phyloP scores from a whole-genome alignment of 2,113 vertebrate genomes.

The Phylloscopus trochiloides region DNA sequence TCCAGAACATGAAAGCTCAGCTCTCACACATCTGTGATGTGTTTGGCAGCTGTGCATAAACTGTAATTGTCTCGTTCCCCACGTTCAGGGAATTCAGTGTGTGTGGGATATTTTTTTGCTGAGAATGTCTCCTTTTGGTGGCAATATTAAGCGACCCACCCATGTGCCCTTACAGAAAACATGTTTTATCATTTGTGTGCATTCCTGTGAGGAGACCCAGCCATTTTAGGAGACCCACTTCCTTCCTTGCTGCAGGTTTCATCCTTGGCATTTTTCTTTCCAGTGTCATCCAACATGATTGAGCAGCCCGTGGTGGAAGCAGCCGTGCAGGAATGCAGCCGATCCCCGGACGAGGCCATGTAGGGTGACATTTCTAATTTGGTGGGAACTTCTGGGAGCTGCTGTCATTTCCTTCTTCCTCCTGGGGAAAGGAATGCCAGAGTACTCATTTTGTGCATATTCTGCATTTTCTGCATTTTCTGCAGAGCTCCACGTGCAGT shows the following conservation, averaged over 20 bases:
- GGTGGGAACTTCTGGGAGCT: background rate
- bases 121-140: background rate
- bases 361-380: conserved; percentile 62
- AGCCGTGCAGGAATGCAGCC: conserved; percentile 92
- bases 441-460: background rate
- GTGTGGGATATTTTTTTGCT: background rate
- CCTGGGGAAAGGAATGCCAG: background rate
- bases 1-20: background rate
- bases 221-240: background rate
- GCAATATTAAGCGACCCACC: background rate
- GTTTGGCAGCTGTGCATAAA: background rate
- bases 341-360: conserved; percentile 86
- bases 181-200: background rate
- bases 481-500: background rate
- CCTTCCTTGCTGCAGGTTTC: background rate
- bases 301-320: conserved; percentile 84
- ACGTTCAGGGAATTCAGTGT: background rate
- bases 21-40: background rate
- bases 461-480: background rate
- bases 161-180: background rate
- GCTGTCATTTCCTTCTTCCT: background rate
- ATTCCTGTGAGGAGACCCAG: background rate
- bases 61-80: background rate
- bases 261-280: conserved; percentile 40
- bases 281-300: conserved; percentile 92